A percentile compares a stretch with the other conserved stretches of the same genome.
Conservation (phyloP, 2,888 invertebrate genomes). For the Phania funesta region DNA sequence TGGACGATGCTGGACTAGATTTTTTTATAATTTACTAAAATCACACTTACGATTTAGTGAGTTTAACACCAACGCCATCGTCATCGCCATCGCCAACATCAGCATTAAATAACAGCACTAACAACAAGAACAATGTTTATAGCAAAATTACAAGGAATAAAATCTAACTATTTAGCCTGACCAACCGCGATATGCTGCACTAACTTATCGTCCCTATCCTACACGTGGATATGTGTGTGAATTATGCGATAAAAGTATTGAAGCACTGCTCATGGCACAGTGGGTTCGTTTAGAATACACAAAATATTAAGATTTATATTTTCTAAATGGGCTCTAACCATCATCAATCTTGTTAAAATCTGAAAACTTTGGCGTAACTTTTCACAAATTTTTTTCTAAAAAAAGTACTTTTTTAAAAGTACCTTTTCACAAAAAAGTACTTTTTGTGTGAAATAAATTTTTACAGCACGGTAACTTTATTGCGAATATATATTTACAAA, state of each 20-base stretch:
- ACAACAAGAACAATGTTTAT: neutral
- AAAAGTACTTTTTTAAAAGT: neutral
- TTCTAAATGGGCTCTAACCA: no score
- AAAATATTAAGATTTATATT: no score
- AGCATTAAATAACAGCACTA: neutral
- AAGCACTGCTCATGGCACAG: neutral
- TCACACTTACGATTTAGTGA: constrained; percentile 65
- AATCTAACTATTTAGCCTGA: constrained; percentile 48
- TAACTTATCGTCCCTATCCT: neutral
- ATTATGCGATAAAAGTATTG: constrained; percentile 11
- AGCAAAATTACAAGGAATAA: constrained; percentile 51
- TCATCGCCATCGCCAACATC: constrained; percentile 25
- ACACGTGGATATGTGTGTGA: neutral
- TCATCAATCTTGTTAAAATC: no score
- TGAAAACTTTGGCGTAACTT: no score
- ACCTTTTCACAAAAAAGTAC: neutral
- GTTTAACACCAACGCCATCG: constrained; percentile 61
- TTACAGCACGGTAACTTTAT: neutral
- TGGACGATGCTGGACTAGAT: constrained; percentile 36
- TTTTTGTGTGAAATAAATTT: neutral
- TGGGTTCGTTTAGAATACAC: neutral
- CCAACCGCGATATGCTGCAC: constrained; percentile 18
- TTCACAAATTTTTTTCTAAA: no score
- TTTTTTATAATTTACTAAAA: constrained; percentile 63
- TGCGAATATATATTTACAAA: no score